Evolutionary conservation across 2,113 vertebrate genomes (phyloP).

Genomic region (Pedionomus torquatus): DNA sequence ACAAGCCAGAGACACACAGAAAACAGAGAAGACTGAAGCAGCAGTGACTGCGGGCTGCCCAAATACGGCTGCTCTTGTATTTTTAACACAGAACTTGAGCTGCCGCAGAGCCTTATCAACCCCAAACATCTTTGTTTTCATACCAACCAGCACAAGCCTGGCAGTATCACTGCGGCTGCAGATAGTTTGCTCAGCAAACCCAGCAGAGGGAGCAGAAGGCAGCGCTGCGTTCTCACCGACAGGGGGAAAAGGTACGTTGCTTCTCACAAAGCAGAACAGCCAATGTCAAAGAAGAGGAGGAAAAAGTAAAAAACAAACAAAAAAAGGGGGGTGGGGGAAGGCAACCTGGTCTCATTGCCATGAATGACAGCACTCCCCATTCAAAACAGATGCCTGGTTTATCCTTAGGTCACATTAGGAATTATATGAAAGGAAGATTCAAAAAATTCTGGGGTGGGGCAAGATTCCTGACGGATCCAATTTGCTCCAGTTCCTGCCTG

Average conservation of each 20-base stretch:
- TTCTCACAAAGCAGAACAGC: not conserved
- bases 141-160: not conserved
- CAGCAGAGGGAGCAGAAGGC: not conserved
- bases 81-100: constrained; percentile 9
- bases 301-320: no score
- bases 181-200: constrained; percentile 2
- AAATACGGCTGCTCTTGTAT: constrained; percentile 1
- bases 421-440: not conserved
- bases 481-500: not conserved
- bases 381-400: not conserved
- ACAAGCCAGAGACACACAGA: not conserved
- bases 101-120: constrained; percentile 2
- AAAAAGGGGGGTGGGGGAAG: no score
- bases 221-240: not conserved
- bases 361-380: not conserved
- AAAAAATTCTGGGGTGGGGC: not conserved
- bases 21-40: not conserved
- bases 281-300: not conserved
- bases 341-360: not conserved
- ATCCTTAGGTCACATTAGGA: not conserved
- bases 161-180: not conserved
- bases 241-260: not conserved
- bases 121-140: constrained; percentile 35
- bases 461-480: not conserved
- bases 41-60: constrained; percentile 3